Base-by-base conservation (phyloP, 2,113 vertebrate genomes). In the Chaetodon auriga region DNA sequence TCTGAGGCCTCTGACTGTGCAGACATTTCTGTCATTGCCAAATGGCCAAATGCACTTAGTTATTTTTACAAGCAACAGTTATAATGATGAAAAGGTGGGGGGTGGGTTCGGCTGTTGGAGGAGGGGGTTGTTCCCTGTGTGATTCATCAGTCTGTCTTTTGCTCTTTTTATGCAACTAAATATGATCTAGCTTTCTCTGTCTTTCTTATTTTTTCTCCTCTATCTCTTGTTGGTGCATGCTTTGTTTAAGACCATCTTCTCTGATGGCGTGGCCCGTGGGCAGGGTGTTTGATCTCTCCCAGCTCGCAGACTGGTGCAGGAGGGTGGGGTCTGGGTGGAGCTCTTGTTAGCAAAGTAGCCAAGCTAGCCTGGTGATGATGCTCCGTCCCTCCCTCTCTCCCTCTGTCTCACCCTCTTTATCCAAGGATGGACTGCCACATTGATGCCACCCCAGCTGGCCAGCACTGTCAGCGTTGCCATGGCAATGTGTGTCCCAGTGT, bases 31-130 rank as follows among this genome's bases (percentile, higher is more conserved):
- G 83, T 91, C 88, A 75, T 84, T 84, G 83, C 88, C 89, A 89
- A 89, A 87, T 86, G 81, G 81, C 70, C 81, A 81, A 86, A 87
- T 88, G 89, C 80, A 86, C 77, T 80, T 36, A 38, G 89, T 88
- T 93, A 91, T 93, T 90, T 93, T 92, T 90, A 89, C 79, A 90
- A 62, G 49, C 84, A 46, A 76, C 82, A 82, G 84, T 75, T 86
- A 61, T 83, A 81, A 90, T 73, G 78, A 90, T 84, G 83, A 74
- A 83, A 78, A 68, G 62, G 54, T 1, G 5, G 38, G 35, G 45
- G 18, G 13, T 18, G 63, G 53, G 23, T 16, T 30, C 38, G 49
- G 57, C 66, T 49, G 74, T 35, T 38, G 30, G 63, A 68, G 63
- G 54, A 53, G 41, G 65, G 71, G 78, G 41, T 49, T 73, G 36